Evolutionary conservation across 2,797 vertebrate genomes (phyloP).

Genomic region (Sebastes variabilis): DNA sequence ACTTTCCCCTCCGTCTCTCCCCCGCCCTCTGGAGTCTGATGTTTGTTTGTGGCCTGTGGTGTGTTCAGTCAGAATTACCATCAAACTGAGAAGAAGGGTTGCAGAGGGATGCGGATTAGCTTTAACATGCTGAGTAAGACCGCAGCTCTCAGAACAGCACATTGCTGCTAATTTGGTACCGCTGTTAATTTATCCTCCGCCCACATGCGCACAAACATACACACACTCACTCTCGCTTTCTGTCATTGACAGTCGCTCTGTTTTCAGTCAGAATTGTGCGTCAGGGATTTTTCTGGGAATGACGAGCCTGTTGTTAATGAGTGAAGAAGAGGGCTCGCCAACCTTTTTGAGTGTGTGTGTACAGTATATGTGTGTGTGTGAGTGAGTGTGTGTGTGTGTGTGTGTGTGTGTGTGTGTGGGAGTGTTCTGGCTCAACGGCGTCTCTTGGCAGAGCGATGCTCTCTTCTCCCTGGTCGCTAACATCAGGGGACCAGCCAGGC

Average conservation of each 20-base stretch:
- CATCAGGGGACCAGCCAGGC: constrained; percentile 74
- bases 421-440: constrained; percentile 62
- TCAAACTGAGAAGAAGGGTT: constrained; percentile 53
- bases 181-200: constrained; percentile 69
- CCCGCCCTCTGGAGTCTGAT: constrained; percentile 18
- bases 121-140: constrained; percentile 73
- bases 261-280: constrained; percentile 53
- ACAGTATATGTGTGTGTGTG: constrained; percentile 23
- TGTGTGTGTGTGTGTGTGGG: constrained; percentile 39
- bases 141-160: constrained; percentile 50
- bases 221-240: constrained; percentile 31
- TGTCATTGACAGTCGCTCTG: constrained; percentile 41
- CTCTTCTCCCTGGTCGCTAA: constrained; percentile 63
- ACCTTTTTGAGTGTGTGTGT: constrained; percentile 40
- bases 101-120: constrained; percentile 59
- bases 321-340: constrained; percentile 43
- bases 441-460: constrained; percentile 61
- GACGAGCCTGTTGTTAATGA: constrained; percentile 67
- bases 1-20: constrained; percentile 5
- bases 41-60: constrained; percentile 67
- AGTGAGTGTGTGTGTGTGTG: constrained; percentile 24
- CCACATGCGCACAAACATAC: constrained; percentile 48
- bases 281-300: constrained; percentile 69
- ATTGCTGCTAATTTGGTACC: constrained; percentile 72
- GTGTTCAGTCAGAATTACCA: constrained; percentile 67